A percentile compares a stretch with the other conserved stretches of the same genome.
Conservation (phyloP, 2,797 vertebrate genomes). For the Oreochromis mossambicus region DNA sequence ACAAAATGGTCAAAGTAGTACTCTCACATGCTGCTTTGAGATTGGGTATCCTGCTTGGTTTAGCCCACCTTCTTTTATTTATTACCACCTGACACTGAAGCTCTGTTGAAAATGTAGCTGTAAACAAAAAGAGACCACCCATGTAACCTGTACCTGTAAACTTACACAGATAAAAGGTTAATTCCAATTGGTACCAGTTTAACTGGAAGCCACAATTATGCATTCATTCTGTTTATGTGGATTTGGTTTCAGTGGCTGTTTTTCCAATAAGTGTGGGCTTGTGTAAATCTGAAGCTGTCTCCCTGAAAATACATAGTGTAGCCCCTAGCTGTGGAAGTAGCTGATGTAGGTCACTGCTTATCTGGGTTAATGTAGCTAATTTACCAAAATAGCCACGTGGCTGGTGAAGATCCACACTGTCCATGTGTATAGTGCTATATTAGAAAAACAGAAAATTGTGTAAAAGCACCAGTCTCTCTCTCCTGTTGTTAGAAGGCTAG, state of each 20-base stretch:
- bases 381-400: slow-evolving; percentile 24
- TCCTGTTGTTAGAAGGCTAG: neutral
- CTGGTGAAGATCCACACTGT: slow-evolving; percentile 3
- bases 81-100: slow-evolving; percentile 10
- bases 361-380: slow-evolving; percentile 62
- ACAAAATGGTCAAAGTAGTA: slow-evolving; percentile 22
- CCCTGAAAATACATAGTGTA: neutral
- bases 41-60: neutral
- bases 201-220: neutral
- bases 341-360: slow-evolving; percentile 62
- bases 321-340: slow-evolving; percentile 12
- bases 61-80: neutral
- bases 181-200: neutral
- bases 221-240: neutral
- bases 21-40: neutral
- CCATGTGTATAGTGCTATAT: slow-evolving; percentile 9
- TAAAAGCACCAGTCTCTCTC: neutral
- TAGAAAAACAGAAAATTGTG: neutral
- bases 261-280: neutral
- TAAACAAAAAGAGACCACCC: slow-evolving; percentile 20
- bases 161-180: neutral
- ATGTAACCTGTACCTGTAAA: neutral
- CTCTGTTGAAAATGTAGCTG: neutral
- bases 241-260: slow-evolving; percentile 1
- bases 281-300: neutral